Conservation (phyloP, 2,888 invertebrate species). For the Tetramorium bicarinatum region DNA sequence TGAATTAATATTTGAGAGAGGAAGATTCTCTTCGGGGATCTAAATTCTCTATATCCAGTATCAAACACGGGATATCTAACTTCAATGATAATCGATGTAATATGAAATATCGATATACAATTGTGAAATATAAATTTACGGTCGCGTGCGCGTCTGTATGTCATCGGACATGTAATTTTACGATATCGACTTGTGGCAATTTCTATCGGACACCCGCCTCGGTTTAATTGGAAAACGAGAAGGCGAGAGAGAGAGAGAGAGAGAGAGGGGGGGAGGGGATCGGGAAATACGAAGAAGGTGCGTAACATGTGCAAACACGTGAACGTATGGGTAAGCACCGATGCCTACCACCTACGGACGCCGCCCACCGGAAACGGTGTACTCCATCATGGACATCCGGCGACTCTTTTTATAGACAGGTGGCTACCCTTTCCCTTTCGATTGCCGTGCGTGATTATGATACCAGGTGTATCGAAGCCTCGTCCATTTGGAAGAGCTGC, state of each 20-base stretch:
- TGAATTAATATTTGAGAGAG: neutral
- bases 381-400: constrained; percentile 78
- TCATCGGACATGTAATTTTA: neutral
- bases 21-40: neutral
- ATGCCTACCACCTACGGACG: constrained; percentile 63
- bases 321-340: constrained; percentile 39
- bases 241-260: neutral
- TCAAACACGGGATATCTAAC: neutral
- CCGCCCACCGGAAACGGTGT: constrained; percentile 78
- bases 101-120: neutral
- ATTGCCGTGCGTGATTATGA: constrained; percentile 17
- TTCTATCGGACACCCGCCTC: constrained; percentile 31
- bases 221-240: constrained; percentile 37
- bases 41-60: neutral
- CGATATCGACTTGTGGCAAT: neutral
- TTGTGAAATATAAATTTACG: constrained; percentile 9
- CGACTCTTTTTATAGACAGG: constrained; percentile 80
- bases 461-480: constrained; percentile 28
- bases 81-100: neutral
- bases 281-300: constrained; percentile 30
- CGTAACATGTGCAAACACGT: constrained; percentile 46
- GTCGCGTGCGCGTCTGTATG: neutral
- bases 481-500: neutral
- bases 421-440: constrained; percentile 60
- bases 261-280: neutral